These are phyloP conservation scores for Muscicapa comitata DNA, from an alignment of 2,797 vertebrate genomes.

Conservation along the genomic window DNA sequence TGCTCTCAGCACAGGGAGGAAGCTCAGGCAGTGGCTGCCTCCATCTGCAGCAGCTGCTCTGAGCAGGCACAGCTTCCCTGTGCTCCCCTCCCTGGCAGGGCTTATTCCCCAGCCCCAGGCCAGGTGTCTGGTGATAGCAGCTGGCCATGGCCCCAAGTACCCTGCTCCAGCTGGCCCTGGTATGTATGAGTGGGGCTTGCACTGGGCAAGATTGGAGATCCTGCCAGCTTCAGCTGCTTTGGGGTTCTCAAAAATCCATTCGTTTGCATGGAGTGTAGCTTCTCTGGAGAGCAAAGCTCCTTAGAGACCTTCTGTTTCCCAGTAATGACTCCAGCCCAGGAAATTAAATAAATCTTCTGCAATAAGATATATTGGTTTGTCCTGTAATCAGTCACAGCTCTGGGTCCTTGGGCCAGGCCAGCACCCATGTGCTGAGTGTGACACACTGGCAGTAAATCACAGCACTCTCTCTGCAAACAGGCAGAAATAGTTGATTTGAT, in stretches of 20 bases:
- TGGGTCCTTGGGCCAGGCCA: background rate
- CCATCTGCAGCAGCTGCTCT: background rate
- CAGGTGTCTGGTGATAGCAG: background rate
- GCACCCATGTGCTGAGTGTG: background rate
- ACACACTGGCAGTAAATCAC: background rate
- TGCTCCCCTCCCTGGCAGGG: background rate
- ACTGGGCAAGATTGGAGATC: background rate
- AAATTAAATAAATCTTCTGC: background rate
- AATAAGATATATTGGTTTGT: background rate
- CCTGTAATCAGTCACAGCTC: background rate
- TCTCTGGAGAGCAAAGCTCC: background rate
- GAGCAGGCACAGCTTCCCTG: background rate
- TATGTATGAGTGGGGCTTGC: background rate
- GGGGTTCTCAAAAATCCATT: background rate
- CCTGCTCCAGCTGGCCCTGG: background rate
- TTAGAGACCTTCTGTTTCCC: background rate
- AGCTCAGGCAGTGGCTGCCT: background rate
- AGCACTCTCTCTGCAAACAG: accelerated
- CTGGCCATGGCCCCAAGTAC: accelerated
- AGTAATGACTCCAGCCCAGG: background rate
- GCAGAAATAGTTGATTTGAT: background rate
- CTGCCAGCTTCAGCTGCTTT: background rate
- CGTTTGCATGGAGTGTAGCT: background rate
- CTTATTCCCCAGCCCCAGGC: background rate
- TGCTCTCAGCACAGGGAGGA: background rate